phyloP scores from a whole-genome alignment of 92 coral and sea anemone species.

The Metridium senile region DNA sequence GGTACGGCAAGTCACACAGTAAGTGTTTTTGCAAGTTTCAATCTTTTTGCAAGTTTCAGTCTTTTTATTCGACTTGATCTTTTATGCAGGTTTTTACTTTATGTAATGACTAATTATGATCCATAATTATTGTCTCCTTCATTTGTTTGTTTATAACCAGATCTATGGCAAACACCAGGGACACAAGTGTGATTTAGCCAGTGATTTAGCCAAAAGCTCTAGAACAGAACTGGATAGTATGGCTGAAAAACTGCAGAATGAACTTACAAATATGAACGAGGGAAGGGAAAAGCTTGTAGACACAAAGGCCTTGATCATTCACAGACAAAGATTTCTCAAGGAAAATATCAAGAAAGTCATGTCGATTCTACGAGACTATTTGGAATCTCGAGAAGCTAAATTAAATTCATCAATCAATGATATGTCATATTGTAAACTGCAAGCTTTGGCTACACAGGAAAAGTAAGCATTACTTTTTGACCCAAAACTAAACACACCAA shows the following conservation, averaged over 20 bases:
- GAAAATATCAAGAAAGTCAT: slow-evolving; percentile 54
- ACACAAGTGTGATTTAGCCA: slow-evolving; percentile 82
- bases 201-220: slow-evolving; percentile 66
- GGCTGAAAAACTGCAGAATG: slow-evolving; percentile 54
- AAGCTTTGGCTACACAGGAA: slow-evolving; percentile 59
- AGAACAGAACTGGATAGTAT: slow-evolving; percentile 63
- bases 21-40: too few species aligned
- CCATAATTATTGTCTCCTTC: neutral
- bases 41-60: too few species aligned
- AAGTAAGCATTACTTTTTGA: slow-evolving; percentile 37
- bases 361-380: slow-evolving; percentile 38
- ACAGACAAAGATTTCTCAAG: slow-evolving; percentile 48
- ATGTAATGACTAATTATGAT: neutral
- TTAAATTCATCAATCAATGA: slow-evolving; percentile 44
- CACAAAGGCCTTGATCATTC: slow-evolving; percentile 40
- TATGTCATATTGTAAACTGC: slow-evolving; percentile 45
- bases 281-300: slow-evolving; percentile 47
- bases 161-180: slow-evolving; percentile 91
- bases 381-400: slow-evolving; percentile 49
- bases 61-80: neutral
- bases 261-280: slow-evolving; percentile 45
- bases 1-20: too few species aligned
- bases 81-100: neutral
- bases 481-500: too few species aligned
- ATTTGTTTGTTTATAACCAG: slow-evolving; percentile 25